phyloP scores from a whole-genome alignment of 2,797 vertebrate genomes.

The Scyliorhinus canicula region DNA sequence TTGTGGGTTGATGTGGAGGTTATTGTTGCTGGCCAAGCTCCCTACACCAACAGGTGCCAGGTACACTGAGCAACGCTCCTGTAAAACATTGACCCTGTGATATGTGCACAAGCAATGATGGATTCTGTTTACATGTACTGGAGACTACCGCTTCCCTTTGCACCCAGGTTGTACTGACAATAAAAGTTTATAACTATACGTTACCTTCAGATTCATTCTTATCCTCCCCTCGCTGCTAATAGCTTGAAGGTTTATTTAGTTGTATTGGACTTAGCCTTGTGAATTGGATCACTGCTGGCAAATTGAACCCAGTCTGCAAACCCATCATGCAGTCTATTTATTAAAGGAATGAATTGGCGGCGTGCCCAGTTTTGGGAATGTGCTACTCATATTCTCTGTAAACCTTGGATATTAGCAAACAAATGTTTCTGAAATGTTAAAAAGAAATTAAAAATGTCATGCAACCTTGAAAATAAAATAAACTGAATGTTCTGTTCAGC shows the following conservation, averaged over 20 bases:
- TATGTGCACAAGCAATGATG: constrained; percentile 59
- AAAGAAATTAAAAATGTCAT: not conserved
- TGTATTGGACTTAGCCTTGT: not conserved
- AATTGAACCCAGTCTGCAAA: constrained; percentile 7
- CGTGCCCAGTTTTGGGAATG: constrained; percentile 31
- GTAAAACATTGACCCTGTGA: constrained; percentile 69
- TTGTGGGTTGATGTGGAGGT: constrained; percentile 54
- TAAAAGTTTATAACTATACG: constrained; percentile 63
- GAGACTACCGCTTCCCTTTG: constrained; percentile 53
- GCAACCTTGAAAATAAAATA: constrained; percentile 12
- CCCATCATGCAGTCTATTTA: constrained; percentile 27
- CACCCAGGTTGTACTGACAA: constrained; percentile 59
- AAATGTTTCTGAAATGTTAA: constrained; percentile 31
- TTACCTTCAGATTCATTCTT: constrained; percentile 60
- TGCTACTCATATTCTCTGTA: constrained; percentile 22
- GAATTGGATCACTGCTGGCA: constrained; percentile 12
- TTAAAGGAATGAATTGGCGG: constrained; percentile 31
- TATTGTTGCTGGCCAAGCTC: constrained; percentile 55
- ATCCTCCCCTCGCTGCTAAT: constrained; percentile 43
- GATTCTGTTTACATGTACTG: constrained; percentile 57
- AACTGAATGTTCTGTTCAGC: not conserved
- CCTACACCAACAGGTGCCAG: constrained; percentile 83
- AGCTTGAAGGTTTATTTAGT: constrained; percentile 27
- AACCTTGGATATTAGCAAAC: constrained; percentile 37
- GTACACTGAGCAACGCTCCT: constrained; percentile 69